phyloP scores from a whole-genome alignment of 64 coral and sea anemone genomes.

The Dendrophyllia cribrosa region DNA sequence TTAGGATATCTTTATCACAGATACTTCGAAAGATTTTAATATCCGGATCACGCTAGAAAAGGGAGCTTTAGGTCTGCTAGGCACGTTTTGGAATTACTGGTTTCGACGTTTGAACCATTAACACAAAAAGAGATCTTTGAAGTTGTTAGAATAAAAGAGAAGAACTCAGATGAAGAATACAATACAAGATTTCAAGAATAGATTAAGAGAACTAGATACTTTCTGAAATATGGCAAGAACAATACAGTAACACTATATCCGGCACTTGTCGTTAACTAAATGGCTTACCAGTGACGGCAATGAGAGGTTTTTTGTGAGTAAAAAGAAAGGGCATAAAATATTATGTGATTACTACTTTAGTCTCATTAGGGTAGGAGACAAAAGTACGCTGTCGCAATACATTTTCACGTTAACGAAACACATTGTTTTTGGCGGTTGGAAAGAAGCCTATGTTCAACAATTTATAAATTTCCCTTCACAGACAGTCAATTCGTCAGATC shows the following conservation, averaged over 20 bases:
- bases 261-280: slow-evolving; percentile 56
- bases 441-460: background rate
- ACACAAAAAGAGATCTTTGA: slow-evolving; percentile 8
- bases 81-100: slow-evolving; percentile 64
- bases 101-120: slow-evolving; percentile 45
- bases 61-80: slow-evolving; percentile 23
- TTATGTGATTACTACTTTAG: slow-evolving; percentile 41
- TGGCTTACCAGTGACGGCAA: slow-evolving; percentile 60
- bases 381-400: background rate
- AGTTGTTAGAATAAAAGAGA: background rate
- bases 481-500: slow-evolving; percentile 3
- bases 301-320: slow-evolving; percentile 35
- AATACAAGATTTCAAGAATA: slow-evolving; percentile 45
- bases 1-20: slow-evolving; percentile 45
- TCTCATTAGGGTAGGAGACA: background rate
- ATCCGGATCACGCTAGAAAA: background rate
- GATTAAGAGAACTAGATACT: slow-evolving; percentile 35
- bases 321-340: slow-evolving; percentile 44
- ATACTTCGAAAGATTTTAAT: slow-evolving; percentile 56
- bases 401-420: slow-evolving; percentile 17
- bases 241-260: slow-evolving; percentile 33
- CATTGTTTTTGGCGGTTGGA: background rate
- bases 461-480: slow-evolving; percentile 40
- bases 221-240: slow-evolving; percentile 13
- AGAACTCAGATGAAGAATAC: slow-evolving; percentile 11